These are phyloP conservation scores for Drosophila acutilabella DNA, from an alignment of 2,888 invertebrate genomes.

Conservation along the genomic window DNA sequence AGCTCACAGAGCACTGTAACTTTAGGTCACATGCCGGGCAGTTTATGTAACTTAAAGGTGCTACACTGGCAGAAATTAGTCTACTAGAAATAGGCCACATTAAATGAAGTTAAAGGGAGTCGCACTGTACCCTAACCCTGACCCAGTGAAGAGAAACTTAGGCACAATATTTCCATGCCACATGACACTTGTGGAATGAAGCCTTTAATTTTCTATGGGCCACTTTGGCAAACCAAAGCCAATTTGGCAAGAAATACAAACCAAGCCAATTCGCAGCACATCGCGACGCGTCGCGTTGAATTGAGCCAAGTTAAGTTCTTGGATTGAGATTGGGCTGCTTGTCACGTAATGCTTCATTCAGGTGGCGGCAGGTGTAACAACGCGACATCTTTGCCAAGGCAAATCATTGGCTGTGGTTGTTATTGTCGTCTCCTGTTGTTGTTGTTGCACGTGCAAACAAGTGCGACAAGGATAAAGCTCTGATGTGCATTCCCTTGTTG, in stretches of 20 bases:
- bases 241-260: slow-evolving; percentile 12
- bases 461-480: slow-evolving; percentile 31
- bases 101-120: no score
- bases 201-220: slow-evolving; percentile 26
- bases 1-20: not conserved
- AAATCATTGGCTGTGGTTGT: slow-evolving; percentile 34
- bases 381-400: slow-evolving; percentile 24
- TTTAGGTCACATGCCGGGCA: slow-evolving; percentile 19
- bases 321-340: slow-evolving; percentile 46
- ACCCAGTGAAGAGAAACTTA: slow-evolving; percentile 13
- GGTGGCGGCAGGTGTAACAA: slow-evolving; percentile 30
- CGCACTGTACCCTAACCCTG: not conserved
- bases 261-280: not conserved
- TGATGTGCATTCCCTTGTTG: not conserved
- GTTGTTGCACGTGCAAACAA: slow-evolving; percentile 44
- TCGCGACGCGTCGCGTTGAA: not conserved
- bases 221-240: slow-evolving; percentile 12
- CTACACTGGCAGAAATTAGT: not conserved
- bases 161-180: slow-evolving; percentile 1
- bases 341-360: slow-evolving; percentile 45
- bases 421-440: not conserved
- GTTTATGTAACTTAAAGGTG: slow-evolving; percentile 35
- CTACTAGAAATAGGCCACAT: no score
- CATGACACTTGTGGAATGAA: slow-evolving; percentile 34
- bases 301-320: slow-evolving; percentile 3